Evolutionary conservation across 2,888 invertebrate species (phyloP), one percentile per base, ranked within the genome.

Genomic region (Limenitis camilla): DNA sequence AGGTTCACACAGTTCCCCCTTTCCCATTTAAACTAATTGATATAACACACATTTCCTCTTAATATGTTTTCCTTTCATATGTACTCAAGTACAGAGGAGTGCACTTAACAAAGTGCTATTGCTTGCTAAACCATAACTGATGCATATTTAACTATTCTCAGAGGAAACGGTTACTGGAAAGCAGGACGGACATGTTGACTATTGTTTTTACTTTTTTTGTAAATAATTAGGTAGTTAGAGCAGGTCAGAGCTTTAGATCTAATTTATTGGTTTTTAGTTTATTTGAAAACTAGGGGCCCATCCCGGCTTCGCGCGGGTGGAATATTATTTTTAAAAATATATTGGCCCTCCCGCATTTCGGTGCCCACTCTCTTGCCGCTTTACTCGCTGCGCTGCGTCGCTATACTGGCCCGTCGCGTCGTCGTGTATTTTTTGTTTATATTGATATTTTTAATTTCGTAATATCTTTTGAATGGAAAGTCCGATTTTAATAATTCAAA

Each of bases 31-130:
- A n/a, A 8, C 35, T 28, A 28, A 45, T 45, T 29, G 35, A 8
- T 45, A 45, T n/a, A n/a, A n/a, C 35, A 29, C 10, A 5, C 45
- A 9, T 39, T 30, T 43, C 11, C 27, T 28, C 38, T 38, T 39
- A 38, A 49, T 49, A 32, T 38, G 43, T 50, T 32, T 33, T 30
- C 36, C 35, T 36, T 45, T 5, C 9, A 35, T 35, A n/a, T n/a
- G n/a, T 11, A 28, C 10, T 45, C 32, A n/a, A n/a, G n/a, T 28
- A 50, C 49, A 50, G 7, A 39, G 41, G 32, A 56, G 31, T 49
- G 55, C 55, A 56, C 55, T 56, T 49, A 49, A 40, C 42, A 46
- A 49, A 56, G 55, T 56, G 53, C 41, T 30, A 46, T 53, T 53
- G 33, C 49, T 27, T 56, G 55, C 43, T 50, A 43, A 44, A 42